Evolutionary conservation across 1,140 invertebrate genomes (phyloP).

Genomic region (Drosophila oshimai): DNA sequence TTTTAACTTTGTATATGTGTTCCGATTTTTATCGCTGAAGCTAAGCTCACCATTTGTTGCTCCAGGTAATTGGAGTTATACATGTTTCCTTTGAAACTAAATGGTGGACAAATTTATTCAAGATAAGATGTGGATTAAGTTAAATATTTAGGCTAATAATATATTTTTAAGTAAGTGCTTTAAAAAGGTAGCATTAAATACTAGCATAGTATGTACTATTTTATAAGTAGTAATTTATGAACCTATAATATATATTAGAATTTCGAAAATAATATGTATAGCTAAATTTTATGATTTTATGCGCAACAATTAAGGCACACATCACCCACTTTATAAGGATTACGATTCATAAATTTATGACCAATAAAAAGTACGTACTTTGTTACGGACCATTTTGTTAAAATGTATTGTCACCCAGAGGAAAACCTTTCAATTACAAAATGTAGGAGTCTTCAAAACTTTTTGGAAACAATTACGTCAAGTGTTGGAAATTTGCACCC

Average conservation of each 20-base stretch:
- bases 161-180: too few relatives aligned
- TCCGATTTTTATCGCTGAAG: constrained; percentile 4
- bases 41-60: constrained; percentile 1
- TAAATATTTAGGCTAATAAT: too few relatives aligned
- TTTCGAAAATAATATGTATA: too few relatives aligned
- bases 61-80: neutral
- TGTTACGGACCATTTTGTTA: neutral
- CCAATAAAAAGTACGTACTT: constrained; percentile 3
- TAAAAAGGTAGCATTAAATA: too few relatives aligned
- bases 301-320: too few relatives aligned
- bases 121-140: too few relatives aligned
- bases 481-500: constrained; percentile 17
- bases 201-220: too few relatives aligned
- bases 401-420: constrained; percentile 1
- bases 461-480: constrained; percentile 40
- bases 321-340: too few relatives aligned
- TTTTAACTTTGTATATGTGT: neutral
- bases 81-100: neutral
- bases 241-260: too few relatives aligned
- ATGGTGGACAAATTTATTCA: too few relatives aligned
- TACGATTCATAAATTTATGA: neutral
- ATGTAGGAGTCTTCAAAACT: constrained; percentile 10
- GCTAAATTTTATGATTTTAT: too few relatives aligned
- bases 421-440: constrained; percentile 30
- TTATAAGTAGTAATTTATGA: too few relatives aligned